Evolutionary conservation across 2,797 vertebrate genomes (phyloP).

Genomic region (Anableps anableps): DNA sequence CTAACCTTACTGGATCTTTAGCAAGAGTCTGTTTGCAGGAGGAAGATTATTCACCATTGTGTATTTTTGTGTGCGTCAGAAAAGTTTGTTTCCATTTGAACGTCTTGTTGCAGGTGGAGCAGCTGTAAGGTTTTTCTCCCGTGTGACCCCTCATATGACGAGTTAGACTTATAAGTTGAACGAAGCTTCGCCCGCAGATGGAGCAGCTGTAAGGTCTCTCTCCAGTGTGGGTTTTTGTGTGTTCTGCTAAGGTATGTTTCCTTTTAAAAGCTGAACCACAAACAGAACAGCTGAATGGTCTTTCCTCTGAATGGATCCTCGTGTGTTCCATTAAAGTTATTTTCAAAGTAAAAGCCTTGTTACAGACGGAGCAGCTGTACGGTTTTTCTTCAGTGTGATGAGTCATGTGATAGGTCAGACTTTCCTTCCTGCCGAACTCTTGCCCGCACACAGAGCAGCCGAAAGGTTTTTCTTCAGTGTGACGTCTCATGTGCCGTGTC

Average conservation of each 20-base stretch:
- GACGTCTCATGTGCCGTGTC: not conserved
- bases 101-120: not conserved
- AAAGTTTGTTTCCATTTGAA: conserved; percentile 36
- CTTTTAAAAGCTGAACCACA: conserved; percentile 14
- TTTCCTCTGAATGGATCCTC: conserved; percentile 20
- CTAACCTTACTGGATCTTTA: not conserved
- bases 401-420: conserved; percentile 16
- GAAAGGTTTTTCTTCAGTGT: conserved; percentile 9
- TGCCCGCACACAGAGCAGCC: conserved; percentile 9
- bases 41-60: not conserved
- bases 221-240: conserved; percentile 12
- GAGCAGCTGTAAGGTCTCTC: conserved; percentile 29
- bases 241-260: conserved; percentile 34
- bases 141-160: conserved; percentile 18
- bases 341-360: conserved; percentile 6
- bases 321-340: conserved; percentile 12
- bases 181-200: conserved; percentile 1
- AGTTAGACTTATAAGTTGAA: conserved; percentile 11
- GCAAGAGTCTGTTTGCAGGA: not conserved
- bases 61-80: conserved; percentile 13
- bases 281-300: conserved; percentile 19
- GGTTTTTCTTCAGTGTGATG: conserved; percentile 1
- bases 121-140: conserved; percentile 34
- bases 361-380: conserved; percentile 13
- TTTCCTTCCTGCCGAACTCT: conserved; percentile 1